Base-by-base conservation (phyloP, 2,797 vertebrate species). In the Buphagus erythrorhynchus region DNA sequence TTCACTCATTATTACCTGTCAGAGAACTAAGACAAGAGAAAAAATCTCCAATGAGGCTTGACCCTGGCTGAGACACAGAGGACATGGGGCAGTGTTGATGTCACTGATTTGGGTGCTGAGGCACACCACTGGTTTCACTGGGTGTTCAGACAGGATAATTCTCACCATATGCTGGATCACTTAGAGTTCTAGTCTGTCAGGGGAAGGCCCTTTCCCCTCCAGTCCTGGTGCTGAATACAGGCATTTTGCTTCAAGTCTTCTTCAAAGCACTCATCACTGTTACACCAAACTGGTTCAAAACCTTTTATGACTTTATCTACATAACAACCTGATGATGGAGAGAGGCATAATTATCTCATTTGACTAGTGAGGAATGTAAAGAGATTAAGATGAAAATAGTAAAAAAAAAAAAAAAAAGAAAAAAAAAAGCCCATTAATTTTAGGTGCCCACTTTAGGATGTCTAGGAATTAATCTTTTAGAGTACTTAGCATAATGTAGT, bases 381-480 rank as follows among this genome's bases (percentile, higher is more conserved):
- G 45, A 83, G 52, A 74, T 88, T 91, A 79, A 88, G 62, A 88
- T 55, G 33, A 92, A 94, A 92, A 88, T 40, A 82, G 5, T 45
- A 29, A 40, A 42, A 63, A 25, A 33, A 89, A 40, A 35, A 66
- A 93, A 62, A 54, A 93, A 65, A 63, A 7, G 16, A 40, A 35
- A 66, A 93, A 62, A 54, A 93, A 65, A 63, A 7, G 16, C 3
- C 57, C 57, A 61, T 94, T 91, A 88, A 87, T 89, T 91, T 95
- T 95, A 94, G 87, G 38, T 88, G 61, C 57, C 57, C 68, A 77
- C 61, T 90, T 93, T 75, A 94, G 28, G 35, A 74, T 91, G 52
- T 77, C 82, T 94, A 75, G 61, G 72, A 95, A 67, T 83, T 93
- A 88, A 67, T 91, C 63, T 93, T 90, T 83, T 80, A 72, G 68